Conservation (phyloP, 2,888 invertebrate species). For the Conistra vaccinii region DNA sequence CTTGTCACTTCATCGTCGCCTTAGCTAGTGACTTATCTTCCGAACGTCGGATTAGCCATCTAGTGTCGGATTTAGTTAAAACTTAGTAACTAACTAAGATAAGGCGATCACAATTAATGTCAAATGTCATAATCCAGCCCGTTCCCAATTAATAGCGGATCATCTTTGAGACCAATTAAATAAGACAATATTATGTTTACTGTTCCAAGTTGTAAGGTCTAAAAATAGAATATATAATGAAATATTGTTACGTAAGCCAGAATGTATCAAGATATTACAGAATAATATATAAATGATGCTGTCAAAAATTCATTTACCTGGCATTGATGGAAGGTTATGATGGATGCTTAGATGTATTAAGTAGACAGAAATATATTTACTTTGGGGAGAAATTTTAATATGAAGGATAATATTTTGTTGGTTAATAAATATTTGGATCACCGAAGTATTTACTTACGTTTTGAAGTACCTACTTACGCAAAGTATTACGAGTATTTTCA, state of each 20-base stretch:
- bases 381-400: background rate
- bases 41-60: background rate
- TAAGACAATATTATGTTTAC: background rate
- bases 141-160: background rate
- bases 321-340: conserved; percentile 35
- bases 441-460: background rate
- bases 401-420: conserved; percentile 13
- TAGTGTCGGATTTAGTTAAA: background rate
- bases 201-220: background rate
- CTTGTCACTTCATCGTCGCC: too few species aligned
- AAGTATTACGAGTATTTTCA: background rate
- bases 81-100: background rate
- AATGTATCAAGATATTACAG: conserved; percentile 3
- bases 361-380: conserved; percentile 13
- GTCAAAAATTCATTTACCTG: conserved; percentile 30
- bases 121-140: conserved; percentile 1
- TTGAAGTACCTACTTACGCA: background rate
- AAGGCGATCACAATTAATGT: conserved; percentile 11
- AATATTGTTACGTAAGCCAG: background rate
- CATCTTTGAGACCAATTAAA: background rate
- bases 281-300: conserved; percentile 10
- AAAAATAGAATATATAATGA: background rate
- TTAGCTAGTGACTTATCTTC: background rate
- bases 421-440: conserved; percentile 21
- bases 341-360: conserved; percentile 25